A percentile compares a stretch with the other conserved stretches of the same genome.
phyloP scores from a whole-genome alignment of 2,797 vertebrate genomes.

The Acanthis flammea region DNA sequence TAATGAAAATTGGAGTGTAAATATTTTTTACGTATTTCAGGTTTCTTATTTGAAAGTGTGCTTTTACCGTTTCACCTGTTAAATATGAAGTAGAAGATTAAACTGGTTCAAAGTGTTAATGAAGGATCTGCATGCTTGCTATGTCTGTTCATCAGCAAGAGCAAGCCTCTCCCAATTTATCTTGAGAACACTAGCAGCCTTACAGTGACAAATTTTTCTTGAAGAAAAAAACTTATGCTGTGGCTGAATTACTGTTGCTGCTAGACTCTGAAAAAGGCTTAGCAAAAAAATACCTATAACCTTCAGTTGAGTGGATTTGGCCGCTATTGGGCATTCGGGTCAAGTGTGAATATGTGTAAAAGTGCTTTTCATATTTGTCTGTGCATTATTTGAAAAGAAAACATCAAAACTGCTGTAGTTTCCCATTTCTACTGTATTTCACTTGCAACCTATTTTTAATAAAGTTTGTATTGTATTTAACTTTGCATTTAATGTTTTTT shows the following conservation, averaged over 20 bases:
- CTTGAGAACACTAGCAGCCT: constrained; percentile 71
- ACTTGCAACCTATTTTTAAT: constrained; percentile 84
- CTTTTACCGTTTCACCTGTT: constrained; percentile 69
- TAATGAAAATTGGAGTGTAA: constrained; percentile 73
- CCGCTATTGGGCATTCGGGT: constrained; percentile 63
- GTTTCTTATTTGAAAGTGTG: constrained; percentile 75
- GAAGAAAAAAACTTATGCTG: constrained; percentile 25
- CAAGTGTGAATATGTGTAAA: constrained; percentile 74
- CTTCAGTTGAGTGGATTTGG: constrained; percentile 60
- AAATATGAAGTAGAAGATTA: constrained; percentile 72
- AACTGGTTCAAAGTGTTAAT: constrained; percentile 59
- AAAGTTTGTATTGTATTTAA: constrained; percentile 85
- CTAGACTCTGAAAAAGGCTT: constrained; percentile 58
- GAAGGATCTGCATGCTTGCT: constrained; percentile 70
- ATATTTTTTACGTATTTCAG: constrained; percentile 73
- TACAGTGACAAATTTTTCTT: constrained; percentile 46
- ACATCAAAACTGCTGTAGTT: constrained; percentile 80
- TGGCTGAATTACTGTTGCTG: constrained; percentile 60
- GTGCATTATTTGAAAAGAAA: constrained; percentile 70
- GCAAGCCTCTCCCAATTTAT: constrained; percentile 63
- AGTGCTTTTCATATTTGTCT: constrained; percentile 71
- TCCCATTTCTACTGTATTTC: constrained; percentile 84
- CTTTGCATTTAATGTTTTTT: constrained; percentile 72
- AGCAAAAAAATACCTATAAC: constrained; percentile 36
- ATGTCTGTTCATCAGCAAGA: constrained; percentile 65